phyloP scores from a whole-genome alignment of 2,888 invertebrate species.

The Cotesia congregata region DNA sequence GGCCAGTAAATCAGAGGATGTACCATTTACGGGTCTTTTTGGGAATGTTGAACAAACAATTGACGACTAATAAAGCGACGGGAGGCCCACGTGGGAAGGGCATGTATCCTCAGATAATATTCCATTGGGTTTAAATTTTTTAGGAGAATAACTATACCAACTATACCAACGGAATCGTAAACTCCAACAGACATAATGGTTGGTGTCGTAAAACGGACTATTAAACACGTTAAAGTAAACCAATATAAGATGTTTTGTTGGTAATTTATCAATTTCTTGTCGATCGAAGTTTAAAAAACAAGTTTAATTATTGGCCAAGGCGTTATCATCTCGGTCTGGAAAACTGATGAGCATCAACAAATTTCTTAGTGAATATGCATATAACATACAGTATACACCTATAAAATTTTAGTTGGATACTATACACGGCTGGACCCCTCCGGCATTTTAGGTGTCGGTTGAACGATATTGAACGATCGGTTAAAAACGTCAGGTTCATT shows the following conservation, averaged over 20 bases:
- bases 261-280: not conserved
- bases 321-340: not conserved
- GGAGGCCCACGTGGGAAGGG: conserved; percentile 62
- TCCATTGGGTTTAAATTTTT: conserved; percentile 24
- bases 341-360: not conserved
- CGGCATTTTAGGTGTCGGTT: conserved; percentile 56
- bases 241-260: conserved; percentile 16
- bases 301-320: not conserved
- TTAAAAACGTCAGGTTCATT: conserved; percentile 65
- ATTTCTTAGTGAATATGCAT: not conserved
- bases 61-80: conserved; percentile 69
- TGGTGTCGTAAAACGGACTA: conserved; percentile 38
- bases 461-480: conserved; percentile 59
- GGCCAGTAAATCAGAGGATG: conserved; percentile 65
- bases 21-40: conserved; percentile 68
- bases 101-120: conserved; percentile 34
- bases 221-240: conserved; percentile 36
- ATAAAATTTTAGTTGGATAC: not conserved
- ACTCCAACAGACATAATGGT: conserved; percentile 28
- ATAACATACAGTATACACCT: not conserved
- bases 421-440: conserved; percentile 29
- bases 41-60: conserved; percentile 70
- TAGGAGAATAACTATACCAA: not conserved
- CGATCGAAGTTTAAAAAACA: not conserved
- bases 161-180: conserved; percentile 39